Evolutionary conservation across 2,113 vertebrate species (phyloP).

Genomic region (Apodemus sylvaticus): DNA sequence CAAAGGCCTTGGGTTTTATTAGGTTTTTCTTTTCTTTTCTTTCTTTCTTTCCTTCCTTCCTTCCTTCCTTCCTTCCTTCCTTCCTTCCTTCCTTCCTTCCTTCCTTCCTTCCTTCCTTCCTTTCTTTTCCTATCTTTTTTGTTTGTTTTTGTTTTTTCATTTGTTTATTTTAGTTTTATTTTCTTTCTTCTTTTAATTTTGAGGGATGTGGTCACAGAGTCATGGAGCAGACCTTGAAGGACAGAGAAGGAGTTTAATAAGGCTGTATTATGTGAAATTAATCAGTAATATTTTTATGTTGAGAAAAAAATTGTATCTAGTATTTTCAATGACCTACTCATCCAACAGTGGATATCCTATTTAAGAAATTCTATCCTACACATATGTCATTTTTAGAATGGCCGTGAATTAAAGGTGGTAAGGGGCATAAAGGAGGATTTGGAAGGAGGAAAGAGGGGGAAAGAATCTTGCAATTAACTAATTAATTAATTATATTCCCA

Average conservation of each 20-base stretch:
- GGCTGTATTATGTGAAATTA: neutral
- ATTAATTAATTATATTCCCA: neutral
- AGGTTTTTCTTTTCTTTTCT: too few species aligned
- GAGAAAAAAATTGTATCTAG: neutral
- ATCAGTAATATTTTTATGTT: neutral
- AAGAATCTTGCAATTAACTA: neutral
- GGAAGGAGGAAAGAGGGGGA: neutral
- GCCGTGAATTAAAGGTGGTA: neutral
- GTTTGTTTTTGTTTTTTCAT: too few species aligned
- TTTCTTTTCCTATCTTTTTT: too few species aligned
- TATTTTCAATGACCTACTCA: neutral
- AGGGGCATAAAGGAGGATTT: neutral
- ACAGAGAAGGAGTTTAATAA: neutral
- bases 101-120: too few species aligned
- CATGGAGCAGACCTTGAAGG: too few species aligned
- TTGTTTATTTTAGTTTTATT: too few species aligned
- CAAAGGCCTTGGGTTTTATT: too few species aligned
- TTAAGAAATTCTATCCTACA: neutral
- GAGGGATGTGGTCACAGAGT: too few species aligned
- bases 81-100: too few species aligned
- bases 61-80: too few species aligned
- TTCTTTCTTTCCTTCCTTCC: too few species aligned
- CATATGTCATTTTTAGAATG: neutral
- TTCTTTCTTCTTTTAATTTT: too few species aligned
- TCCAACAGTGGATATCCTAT: neutral